Percentiles rank a stretch among this genome's conserved stretches.
Conservation (phyloP, 2,113 vertebrate genomes). For the Tragelaphus strepsiceros region DNA sequence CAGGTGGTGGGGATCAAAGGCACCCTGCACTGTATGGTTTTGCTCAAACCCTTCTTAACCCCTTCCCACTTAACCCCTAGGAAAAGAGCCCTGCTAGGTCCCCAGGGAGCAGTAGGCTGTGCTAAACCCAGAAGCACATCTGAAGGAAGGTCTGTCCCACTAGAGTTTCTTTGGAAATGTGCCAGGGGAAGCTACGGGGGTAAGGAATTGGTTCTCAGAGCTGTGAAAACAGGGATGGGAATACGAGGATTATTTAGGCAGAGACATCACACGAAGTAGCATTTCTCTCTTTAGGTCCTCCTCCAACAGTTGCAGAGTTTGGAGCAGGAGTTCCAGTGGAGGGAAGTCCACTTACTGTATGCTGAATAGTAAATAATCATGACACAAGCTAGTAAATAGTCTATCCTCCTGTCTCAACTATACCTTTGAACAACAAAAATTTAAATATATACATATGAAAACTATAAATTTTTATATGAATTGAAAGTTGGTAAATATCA, state of each 20-base stretch:
- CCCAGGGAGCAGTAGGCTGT: not conserved
- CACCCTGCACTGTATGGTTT: not conserved
- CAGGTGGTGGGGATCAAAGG: not conserved
- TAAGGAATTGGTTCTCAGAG: not conserved
- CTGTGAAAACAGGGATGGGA: not conserved
- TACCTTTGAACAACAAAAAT: not conserved
- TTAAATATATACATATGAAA: not conserved
- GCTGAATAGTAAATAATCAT: not conserved
- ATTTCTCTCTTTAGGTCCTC: not conserved
- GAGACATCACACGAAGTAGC: not conserved
- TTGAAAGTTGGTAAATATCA: not conserved
- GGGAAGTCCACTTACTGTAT: not conserved
- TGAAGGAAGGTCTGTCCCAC: not conserved
- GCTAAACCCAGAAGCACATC: not conserved
- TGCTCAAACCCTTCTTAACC: not conserved
- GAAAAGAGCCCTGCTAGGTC: not conserved
- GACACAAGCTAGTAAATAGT: not conserved
- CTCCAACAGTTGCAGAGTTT: not conserved
- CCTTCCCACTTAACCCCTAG: not conserved
- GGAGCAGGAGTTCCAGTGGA: not conserved
- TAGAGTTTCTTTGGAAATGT: not conserved
- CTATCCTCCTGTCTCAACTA: not conserved
- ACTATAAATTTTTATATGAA: not conserved
- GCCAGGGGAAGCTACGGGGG: not conserved
- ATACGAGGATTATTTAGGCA: not conserved